A percentile compares a stretch with the other conserved stretches of the same genome.
Evolutionary conservation across 2,888 invertebrate genomes (phyloP).

Genomic region (Hydroisotoma schaefferi): DNA sequence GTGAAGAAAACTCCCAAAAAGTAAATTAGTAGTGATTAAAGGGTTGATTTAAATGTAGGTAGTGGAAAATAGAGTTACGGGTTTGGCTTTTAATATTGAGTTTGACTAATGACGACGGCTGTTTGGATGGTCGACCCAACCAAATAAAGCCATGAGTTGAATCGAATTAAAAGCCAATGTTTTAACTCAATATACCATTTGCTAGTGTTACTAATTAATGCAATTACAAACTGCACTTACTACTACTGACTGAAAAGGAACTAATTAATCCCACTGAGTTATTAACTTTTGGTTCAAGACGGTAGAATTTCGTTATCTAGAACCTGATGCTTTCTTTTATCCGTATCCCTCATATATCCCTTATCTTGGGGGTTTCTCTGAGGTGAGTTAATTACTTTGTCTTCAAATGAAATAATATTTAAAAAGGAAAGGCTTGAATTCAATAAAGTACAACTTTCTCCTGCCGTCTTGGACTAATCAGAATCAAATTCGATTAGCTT

Average conservation of each 20-base stretch:
- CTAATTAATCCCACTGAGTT: slow-evolving; percentile 28
- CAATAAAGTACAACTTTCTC: too few species aligned
- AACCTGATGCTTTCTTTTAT: too few species aligned
- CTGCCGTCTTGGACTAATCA: too few species aligned
- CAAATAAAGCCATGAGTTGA: too few species aligned
- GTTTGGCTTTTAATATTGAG: neutral
- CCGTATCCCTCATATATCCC: too few species aligned
- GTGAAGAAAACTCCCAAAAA: neutral
- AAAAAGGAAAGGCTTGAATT: too few species aligned
- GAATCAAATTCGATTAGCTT: too few species aligned
- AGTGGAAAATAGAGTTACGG: slow-evolving; percentile 2
- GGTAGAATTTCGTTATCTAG: too few species aligned
- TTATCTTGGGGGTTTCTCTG: too few species aligned
- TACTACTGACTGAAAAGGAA: slow-evolving; percentile 38
- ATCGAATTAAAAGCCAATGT: slow-evolving; percentile 32
- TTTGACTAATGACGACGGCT: neutral
- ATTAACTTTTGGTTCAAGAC: neutral
- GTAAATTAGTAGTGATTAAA: slow-evolving; percentile 14
- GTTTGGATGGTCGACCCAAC: too few species aligned
- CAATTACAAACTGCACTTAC: slow-evolving; percentile 38
- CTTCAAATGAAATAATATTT: slow-evolving; percentile 3
- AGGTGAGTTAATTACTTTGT: slow-evolving; percentile 5
- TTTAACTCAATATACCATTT: slow-evolving; percentile 42
- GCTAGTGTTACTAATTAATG: slow-evolving; percentile 40
- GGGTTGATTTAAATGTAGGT: slow-evolving; percentile 10